Percentiles rank a stretch among this genome's conserved stretches.
Evolutionary conservation across 2,888 invertebrate genomes (phyloP).

Genomic region (Drosophila demipolita): DNA sequence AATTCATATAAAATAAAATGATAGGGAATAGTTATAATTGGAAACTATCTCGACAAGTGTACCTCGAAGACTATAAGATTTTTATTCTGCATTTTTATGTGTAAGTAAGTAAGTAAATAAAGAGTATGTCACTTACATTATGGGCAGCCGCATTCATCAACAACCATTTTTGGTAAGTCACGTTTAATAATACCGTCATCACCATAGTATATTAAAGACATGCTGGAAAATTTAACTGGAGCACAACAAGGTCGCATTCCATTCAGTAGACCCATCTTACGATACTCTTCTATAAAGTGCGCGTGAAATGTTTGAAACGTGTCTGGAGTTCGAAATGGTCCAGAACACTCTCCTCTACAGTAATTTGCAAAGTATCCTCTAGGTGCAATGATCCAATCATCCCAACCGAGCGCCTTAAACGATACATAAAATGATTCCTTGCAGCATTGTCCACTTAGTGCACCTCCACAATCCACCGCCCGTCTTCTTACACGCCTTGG

Average conservation of each 20-base stretch:
- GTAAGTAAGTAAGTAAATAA: background rate
- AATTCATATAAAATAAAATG: background rate
- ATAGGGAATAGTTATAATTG: background rate
- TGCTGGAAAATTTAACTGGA: slow-evolving; percentile 95
- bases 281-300: slow-evolving; percentile 95
- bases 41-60: background rate
- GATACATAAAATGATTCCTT: slow-evolving; percentile 96
- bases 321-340: slow-evolving; percentile 91
- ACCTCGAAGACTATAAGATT: background rate
- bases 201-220: slow-evolving; percentile 96
- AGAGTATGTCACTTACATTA: slow-evolving; percentile 85
- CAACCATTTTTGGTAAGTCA: slow-evolving; percentile 97
- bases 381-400: slow-evolving; percentile 97
- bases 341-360: slow-evolving; percentile 94
- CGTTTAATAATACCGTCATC: slow-evolving; percentile 94
- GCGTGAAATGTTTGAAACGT: slow-evolving; percentile 95
- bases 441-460: slow-evolving; percentile 90
- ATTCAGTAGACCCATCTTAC: slow-evolving; percentile 90
- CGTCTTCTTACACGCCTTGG: slow-evolving; percentile 91
- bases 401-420: slow-evolving; percentile 96
- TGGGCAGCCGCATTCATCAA: slow-evolving; percentile 97
- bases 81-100: background rate
- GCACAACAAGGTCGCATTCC: slow-evolving; percentile 97
- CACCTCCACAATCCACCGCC: slow-evolving; percentile 92
- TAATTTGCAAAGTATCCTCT: slow-evolving; percentile 97